These are phyloP conservation scores for Iphiclides podalirius DNA, from an alignment of 2,888 invertebrate genomes.

Conservation along the genomic window DNA sequence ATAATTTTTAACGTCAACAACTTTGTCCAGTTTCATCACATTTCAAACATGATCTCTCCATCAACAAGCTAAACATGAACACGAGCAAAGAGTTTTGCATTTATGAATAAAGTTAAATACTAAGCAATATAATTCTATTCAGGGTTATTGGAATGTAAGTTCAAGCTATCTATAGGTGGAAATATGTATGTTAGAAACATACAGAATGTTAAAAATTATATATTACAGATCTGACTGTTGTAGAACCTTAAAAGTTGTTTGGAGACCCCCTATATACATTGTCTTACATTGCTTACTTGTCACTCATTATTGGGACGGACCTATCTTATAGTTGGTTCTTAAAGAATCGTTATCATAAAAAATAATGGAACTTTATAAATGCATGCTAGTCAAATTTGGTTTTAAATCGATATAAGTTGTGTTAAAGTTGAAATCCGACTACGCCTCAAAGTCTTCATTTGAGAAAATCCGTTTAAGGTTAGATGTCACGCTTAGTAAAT, in stretches of 20 bases:
- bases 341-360: conserved; percentile 25
- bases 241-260: conserved; percentile 11
- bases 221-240: conserved; percentile 6
- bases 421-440: neutral
- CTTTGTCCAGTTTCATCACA: too few relatives aligned
- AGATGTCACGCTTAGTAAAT: too few relatives aligned
- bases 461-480: too few relatives aligned
- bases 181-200: conserved; percentile 4
- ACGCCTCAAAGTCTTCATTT: neutral
- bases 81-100: too few relatives aligned
- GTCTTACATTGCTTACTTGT: conserved; percentile 44
- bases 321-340: conserved; percentile 19
- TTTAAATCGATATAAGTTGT: neutral
- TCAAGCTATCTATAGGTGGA: conserved; percentile 2
- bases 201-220: neutral
- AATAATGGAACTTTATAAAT: conserved; percentile 21
- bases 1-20: too few relatives aligned
- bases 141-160: conserved; percentile 16
- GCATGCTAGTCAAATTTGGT: conserved; percentile 27
- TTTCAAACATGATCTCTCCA: too few relatives aligned
- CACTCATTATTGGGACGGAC: conserved; percentile 67
- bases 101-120: too few relatives aligned
- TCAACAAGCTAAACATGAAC: too few relatives aligned
- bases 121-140: too few relatives aligned
- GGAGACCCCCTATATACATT: conserved; percentile 35